Base-by-base conservation (phyloP, 1,140 invertebrate species). In the Helicoverpa armigera region DNA sequence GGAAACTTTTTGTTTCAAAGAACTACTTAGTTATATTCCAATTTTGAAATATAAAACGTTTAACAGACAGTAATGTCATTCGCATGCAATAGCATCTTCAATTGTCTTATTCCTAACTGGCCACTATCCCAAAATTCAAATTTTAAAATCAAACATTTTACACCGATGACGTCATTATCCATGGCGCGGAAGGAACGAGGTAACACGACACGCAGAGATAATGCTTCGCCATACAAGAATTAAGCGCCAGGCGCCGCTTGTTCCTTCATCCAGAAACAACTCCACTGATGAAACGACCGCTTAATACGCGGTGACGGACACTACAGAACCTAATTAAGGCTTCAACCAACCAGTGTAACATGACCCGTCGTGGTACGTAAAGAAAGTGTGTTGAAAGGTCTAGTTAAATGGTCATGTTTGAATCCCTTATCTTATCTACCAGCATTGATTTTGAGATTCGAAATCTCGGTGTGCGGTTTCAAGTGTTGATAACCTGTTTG, bases 291-390 rank as follows among this genome's bases (percentile, higher is more conserved):
- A 88, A 94, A 90, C 90, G 91, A 91, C 87, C 82, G 74, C 86
- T 89, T 94, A 94, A 94, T 94, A 88, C 88, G 85, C 81, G 63
- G 76, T 90, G 92, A 94, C 92, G 92, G 90, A 91, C 90, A 91
- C 88, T 86, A 86, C 87, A 85, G 82, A 90, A 84, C 85, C 91
- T 94, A 94, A 94, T 94, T 94, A 94, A 92, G 89, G 88, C 86
- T 77, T 72, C 16, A 76, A 70, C 67, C 67, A 56, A 78, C 91
- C 89, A 90, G 7, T 58, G 43, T 82, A 81, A n/a, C 11, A 31
- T 53, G 82, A 85, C 11, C 77, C 31, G 7, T 65, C 13, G n/a
- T 18, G 29, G 11, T 54, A 29, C 56, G 53, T 16, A 63, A 54
- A 35, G n/a, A 11, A 12, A 51, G 2, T 48, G 18, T 13, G 13